Conservation (phyloP, 2,888 invertebrate genomes). For the Catotricha subobsoleta region DNA sequence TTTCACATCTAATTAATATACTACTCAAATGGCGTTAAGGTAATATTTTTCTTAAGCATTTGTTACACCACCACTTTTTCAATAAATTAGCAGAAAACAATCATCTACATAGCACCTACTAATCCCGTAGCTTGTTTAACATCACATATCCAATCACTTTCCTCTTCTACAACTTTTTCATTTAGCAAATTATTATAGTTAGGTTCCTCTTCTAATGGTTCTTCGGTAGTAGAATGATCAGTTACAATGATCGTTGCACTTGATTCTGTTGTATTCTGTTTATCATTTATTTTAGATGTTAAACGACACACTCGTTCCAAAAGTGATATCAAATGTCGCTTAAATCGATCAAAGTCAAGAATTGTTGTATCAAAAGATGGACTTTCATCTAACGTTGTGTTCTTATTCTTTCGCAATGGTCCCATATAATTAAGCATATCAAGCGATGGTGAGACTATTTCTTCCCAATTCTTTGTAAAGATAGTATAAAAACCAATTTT, state of each 20-base stretch:
- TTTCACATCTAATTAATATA: too few relatives aligned
- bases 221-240: not conserved
- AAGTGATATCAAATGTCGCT: conserved; percentile 22
- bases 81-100: too few relatives aligned
- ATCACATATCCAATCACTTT: conserved; percentile 3
- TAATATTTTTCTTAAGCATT: too few relatives aligned
- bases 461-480: conserved; percentile 31
- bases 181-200: too few relatives aligned
- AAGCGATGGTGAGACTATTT: conserved; percentile 25
- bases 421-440: conserved; percentile 27
- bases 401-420: conserved; percentile 20
- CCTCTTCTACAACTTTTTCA: not conserved
- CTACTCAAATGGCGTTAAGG: too few relatives aligned
- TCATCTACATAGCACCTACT: too few relatives aligned
- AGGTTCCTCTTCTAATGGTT: too few relatives aligned
- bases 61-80: too few relatives aligned
- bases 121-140: not conserved
- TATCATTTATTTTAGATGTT: conserved; percentile 11
- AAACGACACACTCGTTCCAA: conserved; percentile 24
- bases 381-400: conserved; percentile 12
- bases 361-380: conserved; percentile 12
- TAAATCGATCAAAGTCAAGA: conserved; percentile 23
- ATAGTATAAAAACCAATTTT: too few relatives aligned
- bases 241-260: not conserved
- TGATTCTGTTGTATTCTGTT: not conserved